A percentile compares a stretch with the other conserved stretches of the same genome.
Evolutionary conservation across 2,888 invertebrate species (phyloP).

Genomic region (Mesorhabditis belari): DNA sequence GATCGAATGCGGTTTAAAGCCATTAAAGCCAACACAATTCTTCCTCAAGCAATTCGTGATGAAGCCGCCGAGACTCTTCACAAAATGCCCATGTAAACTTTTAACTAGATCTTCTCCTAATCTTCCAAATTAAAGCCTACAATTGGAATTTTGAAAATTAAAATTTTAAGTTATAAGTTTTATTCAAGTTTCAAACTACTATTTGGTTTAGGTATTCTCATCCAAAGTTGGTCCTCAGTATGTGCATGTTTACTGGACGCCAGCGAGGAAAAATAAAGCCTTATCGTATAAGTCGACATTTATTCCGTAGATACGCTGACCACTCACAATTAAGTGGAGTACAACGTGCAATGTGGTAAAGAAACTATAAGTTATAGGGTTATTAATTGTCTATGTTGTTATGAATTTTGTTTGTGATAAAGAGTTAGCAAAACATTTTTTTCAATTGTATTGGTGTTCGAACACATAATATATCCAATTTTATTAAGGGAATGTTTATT

Average conservation of each 20-base stretch:
- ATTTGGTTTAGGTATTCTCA: constrained; percentile 28
- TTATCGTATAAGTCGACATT: constrained; percentile 70
- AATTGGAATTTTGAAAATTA: no score
- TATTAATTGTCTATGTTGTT: no score
- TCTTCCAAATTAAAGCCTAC: no score
- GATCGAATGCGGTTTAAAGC: constrained; percentile 75
- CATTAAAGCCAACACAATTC: constrained; percentile 73
- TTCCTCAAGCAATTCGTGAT: constrained; percentile 63
- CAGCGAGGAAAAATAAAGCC: constrained; percentile 69
- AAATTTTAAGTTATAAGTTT: neutral
- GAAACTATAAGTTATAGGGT: no score
- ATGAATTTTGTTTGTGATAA: no score
- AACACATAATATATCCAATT: no score
- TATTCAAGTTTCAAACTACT: no score
- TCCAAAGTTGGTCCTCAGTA: constrained; percentile 56
- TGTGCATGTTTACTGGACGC: constrained; percentile 84
- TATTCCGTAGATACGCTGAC: constrained; percentile 81
- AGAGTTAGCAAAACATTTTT: no score
- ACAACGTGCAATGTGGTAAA: constrained; percentile 87
- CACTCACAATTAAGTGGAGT: constrained; percentile 85
- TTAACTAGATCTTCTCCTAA: no score
- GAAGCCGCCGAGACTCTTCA: constrained; percentile 52
- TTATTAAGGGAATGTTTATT: no score
- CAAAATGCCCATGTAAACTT: constrained; percentile 34
- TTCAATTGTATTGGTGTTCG: no score